phyloP scores from a whole-genome alignment of 1,140 invertebrate genomes.

The Eupeodes corollae region DNA sequence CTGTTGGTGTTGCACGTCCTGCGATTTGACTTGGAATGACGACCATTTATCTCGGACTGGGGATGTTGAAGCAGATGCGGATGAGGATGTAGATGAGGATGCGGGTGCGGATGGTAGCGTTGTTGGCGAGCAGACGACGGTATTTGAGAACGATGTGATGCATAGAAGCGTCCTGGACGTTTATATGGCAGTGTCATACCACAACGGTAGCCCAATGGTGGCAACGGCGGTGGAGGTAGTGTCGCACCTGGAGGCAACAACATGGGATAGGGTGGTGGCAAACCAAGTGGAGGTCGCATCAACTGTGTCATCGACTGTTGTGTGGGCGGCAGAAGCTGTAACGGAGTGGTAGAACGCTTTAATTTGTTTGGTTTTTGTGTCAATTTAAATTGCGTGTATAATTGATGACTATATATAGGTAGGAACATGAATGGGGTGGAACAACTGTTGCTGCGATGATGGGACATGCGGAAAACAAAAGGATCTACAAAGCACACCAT shows the following conservation, averaged over 20 bases:
- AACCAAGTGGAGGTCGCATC: constrained; percentile 3
- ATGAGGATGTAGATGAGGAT: constrained; percentile 27
- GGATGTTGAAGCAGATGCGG: constrained; percentile 23
- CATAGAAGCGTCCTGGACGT: constrained; percentile 14
- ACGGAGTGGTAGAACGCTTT: too few relatives aligned
- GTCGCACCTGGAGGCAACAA: constrained; percentile 6
- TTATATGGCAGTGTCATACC: constrained; percentile 25
- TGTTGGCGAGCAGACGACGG: constrained; percentile 8
- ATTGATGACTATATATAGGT: too few relatives aligned
- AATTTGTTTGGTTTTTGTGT: too few relatives aligned
- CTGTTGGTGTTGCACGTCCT: background rate
- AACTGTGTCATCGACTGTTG: constrained; percentile 2
- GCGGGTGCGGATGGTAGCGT: constrained; percentile 17
- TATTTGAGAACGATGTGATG: constrained; percentile 5
- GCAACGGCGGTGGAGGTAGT: constrained; percentile 2
- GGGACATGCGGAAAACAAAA: too few relatives aligned
- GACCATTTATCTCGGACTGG: too few relatives aligned
- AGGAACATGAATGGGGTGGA: too few relatives aligned
- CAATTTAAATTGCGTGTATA: too few relatives aligned
- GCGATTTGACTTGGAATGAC: background rate
- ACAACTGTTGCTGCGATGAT: too few relatives aligned
- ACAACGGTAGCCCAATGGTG: constrained; percentile 1
- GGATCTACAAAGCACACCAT: too few relatives aligned
- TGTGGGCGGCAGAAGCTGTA: constrained; percentile 11
- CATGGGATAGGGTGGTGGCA: constrained; percentile 15